Conservation (phyloP, 2,888 invertebrate genomes). For the Metopia argyrocephala region DNA sequence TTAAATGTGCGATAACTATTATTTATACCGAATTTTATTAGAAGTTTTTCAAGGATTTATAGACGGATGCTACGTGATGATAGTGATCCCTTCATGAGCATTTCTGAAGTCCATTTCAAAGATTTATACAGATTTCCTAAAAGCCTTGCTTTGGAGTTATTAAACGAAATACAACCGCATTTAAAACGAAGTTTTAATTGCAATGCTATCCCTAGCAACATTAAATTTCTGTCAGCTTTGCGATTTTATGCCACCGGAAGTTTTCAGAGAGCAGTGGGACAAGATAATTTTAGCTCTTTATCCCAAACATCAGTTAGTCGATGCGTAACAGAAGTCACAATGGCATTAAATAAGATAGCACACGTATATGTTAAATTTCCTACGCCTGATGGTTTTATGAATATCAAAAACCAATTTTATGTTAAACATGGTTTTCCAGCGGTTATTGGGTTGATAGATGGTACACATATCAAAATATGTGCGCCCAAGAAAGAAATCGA, state of each 20-base stretch:
- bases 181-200: neutral
- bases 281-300: slow-evolving; percentile 14
- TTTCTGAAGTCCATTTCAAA: no score
- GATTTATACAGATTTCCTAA: no score
- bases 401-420: slow-evolving; percentile 13
- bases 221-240: neutral
- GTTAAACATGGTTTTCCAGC: slow-evolving; percentile 23
- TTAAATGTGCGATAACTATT: no score
- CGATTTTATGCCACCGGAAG: slow-evolving; percentile 44
- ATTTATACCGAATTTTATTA: no score
- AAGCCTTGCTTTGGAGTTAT: no score
- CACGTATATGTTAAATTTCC: slow-evolving; percentile 22
- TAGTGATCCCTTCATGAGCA: no score
- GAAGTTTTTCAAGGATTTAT: no score
- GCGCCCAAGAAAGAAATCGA: neutral
- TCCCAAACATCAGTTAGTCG: slow-evolving; percentile 41
- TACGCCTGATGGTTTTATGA: slow-evolving; percentile 19
- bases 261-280: slow-evolving; percentile 25
- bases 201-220: slow-evolving; percentile 18
- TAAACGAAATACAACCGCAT: no score
- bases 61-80: no score
- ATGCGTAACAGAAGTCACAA: slow-evolving; percentile 24
- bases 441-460: slow-evolving; percentile 24
- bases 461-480: slow-evolving; percentile 22
- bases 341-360: slow-evolving; percentile 30